phyloP scores from a whole-genome alignment of 2,113 vertebrate genomes.

The Cebidichthys violaceus region DNA sequence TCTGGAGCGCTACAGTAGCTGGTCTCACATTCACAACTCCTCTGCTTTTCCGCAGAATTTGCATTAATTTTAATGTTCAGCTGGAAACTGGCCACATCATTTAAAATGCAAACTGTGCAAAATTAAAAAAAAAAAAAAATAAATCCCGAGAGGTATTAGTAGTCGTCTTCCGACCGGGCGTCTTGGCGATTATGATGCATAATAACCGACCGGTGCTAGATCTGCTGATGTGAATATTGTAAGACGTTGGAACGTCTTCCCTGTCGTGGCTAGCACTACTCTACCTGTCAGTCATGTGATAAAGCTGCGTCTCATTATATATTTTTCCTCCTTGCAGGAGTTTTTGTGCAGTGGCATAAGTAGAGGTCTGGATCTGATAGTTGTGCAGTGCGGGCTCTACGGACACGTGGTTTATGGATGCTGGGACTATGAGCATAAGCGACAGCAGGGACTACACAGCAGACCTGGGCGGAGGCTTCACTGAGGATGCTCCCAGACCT shows the following conservation, averaged over 20 bases:
- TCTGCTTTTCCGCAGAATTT: conserved; percentile 26
- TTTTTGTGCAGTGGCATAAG: conserved; percentile 74
- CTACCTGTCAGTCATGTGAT: conserved; percentile 35
- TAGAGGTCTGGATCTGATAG: conserved; percentile 84
- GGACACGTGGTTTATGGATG: conserved; percentile 77
- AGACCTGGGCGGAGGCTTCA: conserved; percentile 95
- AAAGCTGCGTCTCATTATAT: conserved; percentile 62
- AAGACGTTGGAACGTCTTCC: too few species aligned
- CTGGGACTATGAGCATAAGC: conserved; percentile 92
- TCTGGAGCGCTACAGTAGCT: not conserved
- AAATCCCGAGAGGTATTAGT: not conserved
- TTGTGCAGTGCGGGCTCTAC: conserved; percentile 78
- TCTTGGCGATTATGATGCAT: not conserved
- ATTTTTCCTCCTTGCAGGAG: conserved; percentile 84
- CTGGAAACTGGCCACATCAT: conserved; percentile 5
- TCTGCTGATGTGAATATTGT: not conserved
- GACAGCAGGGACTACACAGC: conserved; percentile 89
- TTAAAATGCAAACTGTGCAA: conserved; percentile 30
- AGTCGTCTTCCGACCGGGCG: not conserved
- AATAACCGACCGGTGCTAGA: not conserved
- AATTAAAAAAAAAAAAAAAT: conserved; percentile 13
- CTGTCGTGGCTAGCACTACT: not conserved
- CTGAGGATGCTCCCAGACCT: conserved; percentile 96
- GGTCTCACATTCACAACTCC: conserved; percentile 3
- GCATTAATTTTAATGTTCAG: conserved; percentile 32